Conservation (phyloP, 2,113 vertebrate species). For the Sardina pilchardus region DNA sequence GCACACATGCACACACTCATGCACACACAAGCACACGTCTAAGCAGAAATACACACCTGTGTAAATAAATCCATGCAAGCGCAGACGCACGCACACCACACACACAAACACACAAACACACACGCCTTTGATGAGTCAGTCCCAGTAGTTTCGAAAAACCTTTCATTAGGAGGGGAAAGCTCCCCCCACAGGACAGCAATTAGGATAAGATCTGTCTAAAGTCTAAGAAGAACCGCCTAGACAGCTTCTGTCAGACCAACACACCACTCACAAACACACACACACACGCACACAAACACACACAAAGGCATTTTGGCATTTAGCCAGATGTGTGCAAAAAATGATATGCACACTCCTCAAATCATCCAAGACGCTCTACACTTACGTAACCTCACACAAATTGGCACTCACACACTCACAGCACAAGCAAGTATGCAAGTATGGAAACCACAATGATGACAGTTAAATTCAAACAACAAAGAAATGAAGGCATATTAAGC, state of each 20-base stretch:
- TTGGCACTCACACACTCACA: not conserved
- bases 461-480: not conserved
- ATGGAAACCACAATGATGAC: not conserved
- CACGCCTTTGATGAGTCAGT: conserved; percentile 1
- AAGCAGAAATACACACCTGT: too few relatives aligned
- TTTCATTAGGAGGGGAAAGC: conserved; percentile 43
- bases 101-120: conserved; percentile 3
- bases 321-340: not conserved
- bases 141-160: conserved; percentile 26
- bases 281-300: conserved; percentile 22
- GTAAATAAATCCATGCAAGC: conserved; percentile 12
- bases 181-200: conserved; percentile 40
- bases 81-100: conserved; percentile 23
- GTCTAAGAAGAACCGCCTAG: not conserved
- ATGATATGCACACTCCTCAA: not conserved
- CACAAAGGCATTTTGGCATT: conserved; percentile 18
- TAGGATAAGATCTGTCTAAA: conserved; percentile 18
- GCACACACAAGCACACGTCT: not conserved
- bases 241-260: conserved; percentile 19
- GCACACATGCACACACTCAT: conserved; percentile 6
- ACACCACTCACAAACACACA: conserved; percentile 2
- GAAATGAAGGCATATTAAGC: not conserved
- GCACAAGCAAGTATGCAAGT: not conserved
- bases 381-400: not conserved
- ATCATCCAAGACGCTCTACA: not conserved